Base-by-base conservation (phyloP, 2,113 vertebrate genomes). In the Rousettus leschenaultii region DNA sequence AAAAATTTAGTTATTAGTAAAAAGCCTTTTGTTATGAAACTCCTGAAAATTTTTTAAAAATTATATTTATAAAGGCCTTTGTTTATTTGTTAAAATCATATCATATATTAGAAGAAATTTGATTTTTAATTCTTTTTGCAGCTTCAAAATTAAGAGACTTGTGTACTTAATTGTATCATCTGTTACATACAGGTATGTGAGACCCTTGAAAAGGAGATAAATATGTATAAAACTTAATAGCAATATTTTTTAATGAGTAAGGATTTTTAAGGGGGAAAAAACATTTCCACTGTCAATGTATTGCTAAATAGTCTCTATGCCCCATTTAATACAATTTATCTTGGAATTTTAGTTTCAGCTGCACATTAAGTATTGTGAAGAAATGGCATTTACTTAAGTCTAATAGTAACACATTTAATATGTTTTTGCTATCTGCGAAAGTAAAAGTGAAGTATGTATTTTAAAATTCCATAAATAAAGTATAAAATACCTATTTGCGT, bases 101-200 rank as follows among this genome's bases (percentile, higher is more conserved):
- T 71, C 80, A 10, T 35, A 61, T 77, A 14, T 89, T 96, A 86
- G 61, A 59, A 33, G 15, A 87, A 86, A 91, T 88, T 86, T 93
- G 80, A 87, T 68, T 82, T 98, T 70, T 96, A 68, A 22, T 86
- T 51, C 26, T 0, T 95, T 98, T 85, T 98, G 33, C 94, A 98
- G 65, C 97, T 99, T 98, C 94, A 98, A 89, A 14, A 86, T 99
- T 91, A 98, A 98, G 66, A 99, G 97, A 98, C 98, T 71, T 86
- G 98, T 99, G 1, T 19, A 98, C 24, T 98, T 98, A 0, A 98
- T 99, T 98, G 98, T 99, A 86, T 99, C 99, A 99, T 99, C 99
- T 14, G 98, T 99, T 98, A 98, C 98, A 92, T 99, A 99, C 98
- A 99, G 99, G 99, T 99, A 98, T 98, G 98, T 98, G 38, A 77